Evolutionary conservation across 2,888 invertebrate species (phyloP), one percentile per base, ranked within the genome.

Genomic region (Willowsia nigromaculata): DNA sequence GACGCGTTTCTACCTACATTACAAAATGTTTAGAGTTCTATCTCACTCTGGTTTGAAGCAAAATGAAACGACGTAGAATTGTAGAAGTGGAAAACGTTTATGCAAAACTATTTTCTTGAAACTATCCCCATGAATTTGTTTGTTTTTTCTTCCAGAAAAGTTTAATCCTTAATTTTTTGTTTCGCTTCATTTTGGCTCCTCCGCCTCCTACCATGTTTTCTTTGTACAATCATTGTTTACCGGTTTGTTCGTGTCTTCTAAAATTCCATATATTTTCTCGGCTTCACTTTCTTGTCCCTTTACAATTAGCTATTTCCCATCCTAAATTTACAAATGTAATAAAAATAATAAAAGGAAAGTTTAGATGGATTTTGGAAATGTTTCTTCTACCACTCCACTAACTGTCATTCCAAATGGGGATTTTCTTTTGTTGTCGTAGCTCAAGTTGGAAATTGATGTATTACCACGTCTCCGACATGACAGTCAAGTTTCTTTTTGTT

Each of bases 81-180:
- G 13, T 4, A 25, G 15, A 71, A 43, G 11, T 30, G 13, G 22
- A 6, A 37, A 33, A 1, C 43, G 6, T 43, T 71, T 71, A 71
- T 71, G 71, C 43, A 71, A 71, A 37, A 43, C 22, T 68, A 43
- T 25, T 71, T 53, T 37, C 25, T 33, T 27, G 37, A 37, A 33
- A 78, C 18, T 9, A 71, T 71, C n/a, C 71, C 11, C 25, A 71
- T 25, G 43, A 71, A 25, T 71, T 68, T 71, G 71, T 43, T 71
- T 68, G 43, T 80, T 30, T 56, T 40, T 59, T 59, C 59, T n/a
- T 81, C 15, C 53, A 22, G 43, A 81, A 81, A 81, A 81, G 81
- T 78, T 78, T 37, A 78, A 78, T 78, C 78, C 78, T 15, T 25
- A 68, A n/a, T n/a, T 25, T 71, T 71, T 33, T 71, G 13, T 43